These are phyloP conservation scores for Ormyrus labotus DNA, from an alignment of 2,888 invertebrate genomes.

Conservation along the genomic window DNA sequence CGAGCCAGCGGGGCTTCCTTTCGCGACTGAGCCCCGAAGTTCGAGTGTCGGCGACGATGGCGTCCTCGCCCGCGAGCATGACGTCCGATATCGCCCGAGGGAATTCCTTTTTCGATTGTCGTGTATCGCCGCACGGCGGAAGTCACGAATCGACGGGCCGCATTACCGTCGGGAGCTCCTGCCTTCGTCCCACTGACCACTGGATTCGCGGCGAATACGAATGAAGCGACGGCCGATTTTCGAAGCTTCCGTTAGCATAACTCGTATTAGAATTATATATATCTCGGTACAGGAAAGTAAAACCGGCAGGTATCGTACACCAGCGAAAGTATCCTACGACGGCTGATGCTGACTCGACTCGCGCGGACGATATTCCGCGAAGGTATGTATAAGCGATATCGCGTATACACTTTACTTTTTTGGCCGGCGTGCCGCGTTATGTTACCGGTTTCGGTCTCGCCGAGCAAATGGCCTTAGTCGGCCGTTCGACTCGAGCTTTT, in stretches of 20 bases:
- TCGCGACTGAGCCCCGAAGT: too few species aligned
- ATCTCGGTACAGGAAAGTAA: neutral
- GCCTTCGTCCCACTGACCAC: conserved; percentile 28
- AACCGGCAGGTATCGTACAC: neutral
- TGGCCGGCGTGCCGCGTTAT: neutral
- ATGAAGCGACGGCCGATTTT: too few species aligned
- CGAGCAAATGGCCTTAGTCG: conserved; percentile 50
- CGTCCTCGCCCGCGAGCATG: conserved; percentile 14
- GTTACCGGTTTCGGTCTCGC: neutral
- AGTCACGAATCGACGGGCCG: conserved; percentile 40
- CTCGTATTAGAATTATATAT: neutral
- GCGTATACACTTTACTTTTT: conserved; percentile 2
- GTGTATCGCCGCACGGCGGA: conserved; percentile 15
- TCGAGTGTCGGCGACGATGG: neutral
- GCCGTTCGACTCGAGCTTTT: conserved; percentile 24
- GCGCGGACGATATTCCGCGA: neutral
- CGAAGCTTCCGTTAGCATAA: too few species aligned
- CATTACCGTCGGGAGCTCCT: conserved; percentile 3
- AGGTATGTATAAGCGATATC: neutral
- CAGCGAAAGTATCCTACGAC: too few species aligned
- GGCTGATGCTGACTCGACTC: too few species aligned
- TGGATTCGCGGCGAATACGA: neutral
- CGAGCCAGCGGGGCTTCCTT: conserved; percentile 67
- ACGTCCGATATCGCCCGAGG: neutral
- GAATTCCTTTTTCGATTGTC: conserved; percentile 1